Percentiles rank a stretch among this genome's conserved stretches.
phyloP scores from a whole-genome alignment of 2,113 vertebrate species.

The Sphyrna mokarran region DNA sequence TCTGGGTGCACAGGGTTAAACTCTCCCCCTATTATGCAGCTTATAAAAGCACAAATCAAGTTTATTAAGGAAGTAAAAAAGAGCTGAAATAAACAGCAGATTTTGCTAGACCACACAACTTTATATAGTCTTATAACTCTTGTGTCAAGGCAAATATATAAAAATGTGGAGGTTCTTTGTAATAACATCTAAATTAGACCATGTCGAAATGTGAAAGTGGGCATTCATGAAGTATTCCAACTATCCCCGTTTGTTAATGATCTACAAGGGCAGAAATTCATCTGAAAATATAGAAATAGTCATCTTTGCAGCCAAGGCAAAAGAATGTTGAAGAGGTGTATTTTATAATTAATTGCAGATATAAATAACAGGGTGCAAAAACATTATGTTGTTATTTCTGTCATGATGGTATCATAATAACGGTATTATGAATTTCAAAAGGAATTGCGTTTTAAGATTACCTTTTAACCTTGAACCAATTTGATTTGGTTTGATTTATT shows the following conservation, averaged over 20 bases:
- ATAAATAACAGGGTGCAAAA: not conserved
- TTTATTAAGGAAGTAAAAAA: not conserved
- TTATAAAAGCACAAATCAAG: not conserved
- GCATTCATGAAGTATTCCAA: not conserved
- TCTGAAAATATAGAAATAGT: not conserved
- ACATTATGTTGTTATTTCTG: not conserved
- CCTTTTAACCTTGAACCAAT: no score
- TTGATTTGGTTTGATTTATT: no score
- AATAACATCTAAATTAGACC: not conserved
- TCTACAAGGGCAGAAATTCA: not conserved
- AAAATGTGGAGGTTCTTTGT: not conserved
- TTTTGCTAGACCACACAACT: not conserved
- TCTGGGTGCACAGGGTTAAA: not conserved
- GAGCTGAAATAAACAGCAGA: not conserved
- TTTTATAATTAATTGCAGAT: not conserved
- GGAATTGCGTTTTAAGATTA: no score
- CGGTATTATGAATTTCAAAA: no score
- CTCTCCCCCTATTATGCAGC: not conserved
- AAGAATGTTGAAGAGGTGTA: not conserved
- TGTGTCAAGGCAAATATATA: not conserved
- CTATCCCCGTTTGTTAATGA: not conserved
- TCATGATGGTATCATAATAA: no score
- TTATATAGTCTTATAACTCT: not conserved
- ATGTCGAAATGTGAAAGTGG: not conserved
- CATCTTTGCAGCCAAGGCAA: not conserved